Evolutionary conservation across 2,888 invertebrate genomes (phyloP).

Genomic region (Pollenia amentaria): DNA sequence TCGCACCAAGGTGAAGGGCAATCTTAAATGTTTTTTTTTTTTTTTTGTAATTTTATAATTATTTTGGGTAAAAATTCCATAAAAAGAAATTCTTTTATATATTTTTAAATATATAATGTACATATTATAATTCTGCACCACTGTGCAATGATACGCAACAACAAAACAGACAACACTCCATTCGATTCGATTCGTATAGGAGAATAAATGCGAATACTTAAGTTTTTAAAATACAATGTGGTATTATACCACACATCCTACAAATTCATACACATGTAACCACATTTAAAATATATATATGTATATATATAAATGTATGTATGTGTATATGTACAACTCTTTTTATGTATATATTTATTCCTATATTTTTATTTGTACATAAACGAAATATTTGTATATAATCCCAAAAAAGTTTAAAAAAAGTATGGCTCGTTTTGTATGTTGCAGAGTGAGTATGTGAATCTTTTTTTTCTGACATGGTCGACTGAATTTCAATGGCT

Average conservation of each 20-base stretch:
- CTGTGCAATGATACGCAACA: slow-evolving; percentile 13
- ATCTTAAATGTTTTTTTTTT: no score
- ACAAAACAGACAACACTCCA: slow-evolving; percentile 51
- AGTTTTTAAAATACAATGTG: slow-evolving; percentile 32
- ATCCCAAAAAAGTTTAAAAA: slow-evolving; percentile 55
- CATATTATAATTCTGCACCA: neutral
- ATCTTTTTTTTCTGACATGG: slow-evolving; percentile 72
- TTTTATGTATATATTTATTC: neutral
- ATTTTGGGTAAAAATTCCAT: no score
- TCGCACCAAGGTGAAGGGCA: no score
- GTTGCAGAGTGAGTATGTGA: slow-evolving; percentile 54
- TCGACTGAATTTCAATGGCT: slow-evolving; percentile 77
- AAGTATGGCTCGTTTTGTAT: slow-evolving; percentile 58
- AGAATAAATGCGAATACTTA: slow-evolving; percentile 54
- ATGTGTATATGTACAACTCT: neutral
- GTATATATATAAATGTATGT: slow-evolving; percentile 1
- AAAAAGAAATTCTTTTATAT: no score
- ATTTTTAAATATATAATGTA: neutral
- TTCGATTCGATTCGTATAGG: slow-evolving; percentile 12
- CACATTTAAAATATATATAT: slow-evolving; percentile 19
- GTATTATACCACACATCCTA: slow-evolving; percentile 25
- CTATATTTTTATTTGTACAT: slow-evolving; percentile 28
- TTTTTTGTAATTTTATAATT: no score
- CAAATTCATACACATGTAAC: slow-evolving; percentile 8
- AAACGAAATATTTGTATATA: slow-evolving; percentile 59